A percentile compares a stretch with the other conserved stretches of the same genome.
Evolutionary conservation across 2,113 vertebrate species (phyloP).

Genomic region (Pogonocichla stellata): DNA sequence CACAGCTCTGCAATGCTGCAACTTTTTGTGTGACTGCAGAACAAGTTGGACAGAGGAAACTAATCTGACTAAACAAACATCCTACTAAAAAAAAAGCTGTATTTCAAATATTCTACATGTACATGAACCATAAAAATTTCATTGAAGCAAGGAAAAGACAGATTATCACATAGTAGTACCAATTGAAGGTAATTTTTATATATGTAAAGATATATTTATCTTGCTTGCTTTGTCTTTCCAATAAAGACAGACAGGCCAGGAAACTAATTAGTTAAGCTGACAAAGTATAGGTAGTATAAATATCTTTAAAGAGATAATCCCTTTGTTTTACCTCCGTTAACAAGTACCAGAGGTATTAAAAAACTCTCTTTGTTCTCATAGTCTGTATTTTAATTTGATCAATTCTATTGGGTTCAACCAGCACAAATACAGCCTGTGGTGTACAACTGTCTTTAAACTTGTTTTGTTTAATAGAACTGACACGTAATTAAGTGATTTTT

Average conservation of each 20-base stretch:
- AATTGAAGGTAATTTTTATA: neutral
- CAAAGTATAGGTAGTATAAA: neutral
- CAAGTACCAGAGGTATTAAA: neutral
- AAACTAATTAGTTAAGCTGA: neutral
- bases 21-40: neutral
- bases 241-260: neutral
- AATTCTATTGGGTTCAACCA: neutral
- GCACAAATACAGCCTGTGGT: neutral
- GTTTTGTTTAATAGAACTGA: neutral
- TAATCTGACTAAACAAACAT: fast-evolving
- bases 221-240: neutral
- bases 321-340: neutral
- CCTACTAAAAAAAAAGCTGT: neutral
- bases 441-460: neutral
- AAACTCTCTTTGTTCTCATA: neutral
- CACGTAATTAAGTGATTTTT: neutral
- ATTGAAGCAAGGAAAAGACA: neutral
- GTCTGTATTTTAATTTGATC: neutral
- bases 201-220: neutral
- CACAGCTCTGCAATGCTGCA: neutral
- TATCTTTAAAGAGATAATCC: neutral
- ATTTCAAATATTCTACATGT: neutral
- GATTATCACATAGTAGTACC: neutral
- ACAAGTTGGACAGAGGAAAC: neutral
- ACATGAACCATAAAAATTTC: neutral